Evolutionary conservation across 1,140 invertebrate species (phyloP).

Genomic region (Drosophila pandora): DNA sequence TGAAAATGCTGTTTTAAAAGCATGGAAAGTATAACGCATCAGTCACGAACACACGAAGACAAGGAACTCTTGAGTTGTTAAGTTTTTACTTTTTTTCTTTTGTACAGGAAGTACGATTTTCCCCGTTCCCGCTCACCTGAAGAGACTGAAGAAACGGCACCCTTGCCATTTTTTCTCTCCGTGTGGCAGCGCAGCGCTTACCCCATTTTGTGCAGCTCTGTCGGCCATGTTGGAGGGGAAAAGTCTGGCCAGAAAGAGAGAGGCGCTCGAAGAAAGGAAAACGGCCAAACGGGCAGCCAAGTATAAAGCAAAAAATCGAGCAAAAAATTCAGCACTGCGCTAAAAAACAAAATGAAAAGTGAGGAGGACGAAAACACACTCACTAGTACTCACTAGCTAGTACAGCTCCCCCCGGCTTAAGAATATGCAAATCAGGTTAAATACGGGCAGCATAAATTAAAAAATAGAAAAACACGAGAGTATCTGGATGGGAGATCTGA

Average conservation of each 20-base stretch:
- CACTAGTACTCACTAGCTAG: not conserved
- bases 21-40: slow-evolving; percentile 82
- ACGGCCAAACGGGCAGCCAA: slow-evolving; percentile 1
- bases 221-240: slow-evolving; percentile 60
- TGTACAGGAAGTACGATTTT: no score
- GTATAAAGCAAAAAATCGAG: slow-evolving; percentile 9
- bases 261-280: not conserved
- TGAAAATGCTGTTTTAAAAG: slow-evolving; percentile 76
- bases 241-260: slow-evolving; percentile 31
- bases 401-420: slow-evolving; percentile 19
- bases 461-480: slow-evolving; percentile 14
- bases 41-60: slow-evolving; percentile 70
- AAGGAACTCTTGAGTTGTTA: slow-evolving; percentile 8
- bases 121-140: not conserved
- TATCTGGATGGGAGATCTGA: slow-evolving; percentile 52
- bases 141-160: slow-evolving; percentile 19
- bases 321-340: slow-evolving; percentile 44
- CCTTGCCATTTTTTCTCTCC: slow-evolving; percentile 14
- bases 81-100: slow-evolving; percentile 1
- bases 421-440: slow-evolving; percentile 75
- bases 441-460: slow-evolving; percentile 71
- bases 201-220: slow-evolving; percentile 47
- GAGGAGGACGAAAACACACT: slow-evolving; percentile 14
- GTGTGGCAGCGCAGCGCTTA: slow-evolving; percentile 26
- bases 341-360: slow-evolving; percentile 75